Percentiles rank a stretch among this genome's conserved stretches.
Evolutionary conservation across 2,113 vertebrate species (phyloP).

Genomic region (Epinephelus fuscoguttatus): DNA sequence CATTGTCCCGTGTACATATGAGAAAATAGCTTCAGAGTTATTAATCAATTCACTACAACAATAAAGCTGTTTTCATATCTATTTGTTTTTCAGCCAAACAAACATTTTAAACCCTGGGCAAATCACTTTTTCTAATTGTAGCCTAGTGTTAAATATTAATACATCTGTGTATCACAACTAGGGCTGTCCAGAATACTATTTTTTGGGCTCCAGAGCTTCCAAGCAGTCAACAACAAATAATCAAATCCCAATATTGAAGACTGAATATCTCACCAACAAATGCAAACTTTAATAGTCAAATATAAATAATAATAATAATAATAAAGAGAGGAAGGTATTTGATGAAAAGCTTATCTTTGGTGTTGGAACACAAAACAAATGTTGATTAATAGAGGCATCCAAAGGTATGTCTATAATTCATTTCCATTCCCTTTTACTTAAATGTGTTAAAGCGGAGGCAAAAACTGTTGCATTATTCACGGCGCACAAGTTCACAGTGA

Average conservation of each 20-base stretch:
- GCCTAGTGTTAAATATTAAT: constrained; percentile 16
- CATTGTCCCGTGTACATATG: too few species aligned
- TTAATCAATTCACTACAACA: constrained; percentile 14
- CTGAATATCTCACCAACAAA: too few species aligned
- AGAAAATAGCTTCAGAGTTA: too few species aligned
- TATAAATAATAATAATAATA: too few species aligned
- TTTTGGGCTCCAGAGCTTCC: too few species aligned
- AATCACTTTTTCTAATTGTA: constrained; percentile 30
- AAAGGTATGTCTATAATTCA: constrained; percentile 13
- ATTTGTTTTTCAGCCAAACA: constrained; percentile 14
- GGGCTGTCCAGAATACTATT: too few species aligned
- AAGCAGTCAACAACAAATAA: too few species aligned
- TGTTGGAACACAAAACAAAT: constrained; percentile 36
- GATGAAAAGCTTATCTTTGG: constrained; percentile 32
- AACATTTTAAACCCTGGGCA: neutral
- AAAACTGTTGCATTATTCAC: constrained; percentile 53
- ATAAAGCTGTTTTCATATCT: constrained; percentile 32
- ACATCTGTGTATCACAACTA: constrained; percentile 1
- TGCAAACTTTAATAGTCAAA: too few species aligned
- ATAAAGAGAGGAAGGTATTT: constrained; percentile 3
- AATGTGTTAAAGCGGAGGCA: constrained; percentile 29
- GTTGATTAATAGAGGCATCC: constrained; percentile 17
- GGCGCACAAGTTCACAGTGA: constrained; percentile 29
- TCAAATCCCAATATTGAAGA: too few species aligned
- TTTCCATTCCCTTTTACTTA: constrained; percentile 45